Base-by-base conservation (phyloP, 2,797 vertebrate genomes). In the Coilia nasus region DNA sequence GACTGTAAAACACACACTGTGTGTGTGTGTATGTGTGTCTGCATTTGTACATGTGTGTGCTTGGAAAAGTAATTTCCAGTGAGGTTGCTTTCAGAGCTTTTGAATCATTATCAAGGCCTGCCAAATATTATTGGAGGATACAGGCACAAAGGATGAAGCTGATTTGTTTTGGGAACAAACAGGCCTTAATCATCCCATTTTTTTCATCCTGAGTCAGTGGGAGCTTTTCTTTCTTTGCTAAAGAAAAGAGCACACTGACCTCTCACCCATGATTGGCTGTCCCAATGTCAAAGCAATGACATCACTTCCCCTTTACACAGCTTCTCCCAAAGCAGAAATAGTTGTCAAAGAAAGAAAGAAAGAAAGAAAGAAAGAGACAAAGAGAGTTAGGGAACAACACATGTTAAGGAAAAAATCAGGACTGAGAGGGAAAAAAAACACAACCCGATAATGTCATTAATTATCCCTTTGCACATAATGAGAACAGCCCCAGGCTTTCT, bases 391-490 rank as follows among this genome's bases (percentile, higher is more conserved):
- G 2, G 35, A 78, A 35, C 35, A 78, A 78, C 71, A 41, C 35
- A 25, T 78, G 71, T 41, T 44, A 12, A 35, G 41, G 41, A 78
- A 71, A 71, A 54, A 54, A 54, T 25, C 28, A 71, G 28, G 31
- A 75, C 67, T 10, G 7, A 78, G 41, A 78, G 31, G 17, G 83
- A 85, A 84, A 81, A 14, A 89, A 81, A 41, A 25, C 54, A 85
- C 87, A 84, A 91, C 89, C 88, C 87, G 92, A 92, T 92, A 94
- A 94, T 94, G 91, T 93, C 94, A 93, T 94, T 94, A 94, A 95
- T 95, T 94, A 93, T 91, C 91, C 88, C 90, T 92, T 93, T 85
- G 91, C 89, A 90, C 80, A 88, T 94, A 94, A 92, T 92, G 91
- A 93, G 88, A 84, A 88, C 86, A 90, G 91, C 93, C 92, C 88